Evolutionary conservation across 1,140 invertebrate species (phyloP).

Genomic region (Papilio helenus): DNA sequence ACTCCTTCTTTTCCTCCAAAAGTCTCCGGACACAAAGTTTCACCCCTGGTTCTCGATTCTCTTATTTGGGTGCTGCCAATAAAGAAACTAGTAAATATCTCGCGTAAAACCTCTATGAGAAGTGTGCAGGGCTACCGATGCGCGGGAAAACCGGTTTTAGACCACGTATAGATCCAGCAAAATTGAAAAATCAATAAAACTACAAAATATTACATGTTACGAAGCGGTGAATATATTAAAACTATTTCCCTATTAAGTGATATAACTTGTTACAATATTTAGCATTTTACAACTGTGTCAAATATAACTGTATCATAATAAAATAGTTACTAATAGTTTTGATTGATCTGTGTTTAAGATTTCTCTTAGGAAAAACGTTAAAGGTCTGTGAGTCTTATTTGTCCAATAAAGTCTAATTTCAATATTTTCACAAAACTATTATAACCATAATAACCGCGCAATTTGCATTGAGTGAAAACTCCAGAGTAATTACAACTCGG

Average conservation of each 20-base stretch:
- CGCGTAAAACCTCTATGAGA: constrained; percentile 47
- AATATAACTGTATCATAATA: background rate
- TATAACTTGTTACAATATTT: background rate
- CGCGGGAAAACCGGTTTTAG: constrained; percentile 53
- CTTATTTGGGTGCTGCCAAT: too few relatives aligned
- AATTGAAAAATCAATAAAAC: constrained; percentile 38
- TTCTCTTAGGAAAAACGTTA: background rate
- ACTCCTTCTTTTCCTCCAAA: too few relatives aligned
- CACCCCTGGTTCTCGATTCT: too few relatives aligned
- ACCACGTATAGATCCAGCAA: constrained; percentile 37
- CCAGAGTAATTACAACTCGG: background rate
- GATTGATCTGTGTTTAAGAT: too few relatives aligned
- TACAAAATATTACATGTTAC: constrained; percentile 17
- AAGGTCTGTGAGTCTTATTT: background rate
- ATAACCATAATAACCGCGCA: background rate
- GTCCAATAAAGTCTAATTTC: background rate
- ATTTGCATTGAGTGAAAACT: background rate
- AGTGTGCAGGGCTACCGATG: constrained; percentile 48
- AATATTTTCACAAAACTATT: background rate
- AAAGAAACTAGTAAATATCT: background rate
- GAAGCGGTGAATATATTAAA: background rate
- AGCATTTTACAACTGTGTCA: background rate
- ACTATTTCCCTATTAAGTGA: background rate
- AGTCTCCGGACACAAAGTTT: too few relatives aligned
- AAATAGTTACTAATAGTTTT: background rate